Evolutionary conservation across 2,888 invertebrate species (phyloP), one percentile per base, ranked within the genome.

Genomic region (Caenorhabditis angaria): DNA sequence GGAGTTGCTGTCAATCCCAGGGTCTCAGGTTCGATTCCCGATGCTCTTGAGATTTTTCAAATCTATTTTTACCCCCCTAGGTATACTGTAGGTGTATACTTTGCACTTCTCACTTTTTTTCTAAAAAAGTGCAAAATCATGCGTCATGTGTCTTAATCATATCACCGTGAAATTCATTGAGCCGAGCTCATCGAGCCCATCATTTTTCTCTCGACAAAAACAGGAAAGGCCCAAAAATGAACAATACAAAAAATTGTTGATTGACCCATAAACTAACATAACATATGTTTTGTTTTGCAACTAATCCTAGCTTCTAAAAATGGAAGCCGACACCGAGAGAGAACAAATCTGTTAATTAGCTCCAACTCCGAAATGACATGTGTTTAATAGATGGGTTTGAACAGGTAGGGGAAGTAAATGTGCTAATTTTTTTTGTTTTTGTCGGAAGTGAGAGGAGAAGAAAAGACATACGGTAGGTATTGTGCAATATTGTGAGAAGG

Each of bases 201-300:
- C 10, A 18, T 18, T 41, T 18, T 41, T 41, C 14, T 41, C n/a
- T n/a, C n/a, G n/a, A 14, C 41, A 41, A 14, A 41, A 41, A 6
- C 18, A 41, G 10, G 41, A 41, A 41, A 41, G 18, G 18, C 10
- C 6, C 32, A 41, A 41, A 12, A 41, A 8, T 32, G 32, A 32
- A 32, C 5, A 32, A 32, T 12, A n/a, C n/a, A n/a, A n/a, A 32
- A 32, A 41, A 41, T 41, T 41, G 41, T 61, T 63, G 60, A 66
- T 50, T 71, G 71, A 71, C 71, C 71, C 71, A 71, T 66, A 63
- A 53, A 65, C 61, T 58, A 70, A 66, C 63, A 63, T 61, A 62
- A 70, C 70, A 71, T 71, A 71, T 71, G 71, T 71, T 71, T 66
- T 71, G 66, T 70, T 62, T 61, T 65, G 62, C 66, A 71, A 71